Percentiles rank a stretch among this genome's conserved stretches.
Evolutionary conservation across 1,140 invertebrate species (phyloP).

Genomic region (Brachionus rubens): DNA sequence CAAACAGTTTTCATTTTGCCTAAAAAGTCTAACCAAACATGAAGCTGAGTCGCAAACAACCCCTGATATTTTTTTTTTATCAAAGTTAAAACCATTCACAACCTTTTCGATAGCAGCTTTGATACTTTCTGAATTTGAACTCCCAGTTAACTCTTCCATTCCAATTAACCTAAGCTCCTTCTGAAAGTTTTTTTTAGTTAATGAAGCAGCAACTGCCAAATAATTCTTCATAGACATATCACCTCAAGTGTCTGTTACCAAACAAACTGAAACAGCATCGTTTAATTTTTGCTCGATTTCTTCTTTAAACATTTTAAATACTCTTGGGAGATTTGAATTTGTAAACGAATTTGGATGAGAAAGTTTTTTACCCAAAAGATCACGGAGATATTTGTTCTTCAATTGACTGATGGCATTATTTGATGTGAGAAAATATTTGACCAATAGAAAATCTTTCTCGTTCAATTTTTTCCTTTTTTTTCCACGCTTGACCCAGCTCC

Average conservation of each 20-base stretch:
- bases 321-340: neutral
- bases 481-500: neutral
- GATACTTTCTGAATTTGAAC: neutral
- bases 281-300: neutral
- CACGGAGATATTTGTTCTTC: neutral
- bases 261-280: neutral
- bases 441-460: neutral
- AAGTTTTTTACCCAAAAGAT: neutral
- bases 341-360: neutral
- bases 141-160: neutral
- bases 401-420: neutral
- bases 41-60: neutral
- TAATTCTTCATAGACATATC: neutral
- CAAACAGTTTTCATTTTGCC: neutral
- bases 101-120: neutral
- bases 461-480: neutral
- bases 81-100: neutral
- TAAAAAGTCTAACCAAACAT: neutral
- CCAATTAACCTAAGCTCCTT: neutral
- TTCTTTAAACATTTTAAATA: neutral
- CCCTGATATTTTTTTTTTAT: too few species aligned
- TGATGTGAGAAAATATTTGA: conserved; percentile 8
- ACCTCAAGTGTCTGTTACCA: neutral
- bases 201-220: neutral
- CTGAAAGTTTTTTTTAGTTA: neutral